phyloP scores from a whole-genome alignment of 1,140 invertebrate species.

The Laupala kohalensis region DNA sequence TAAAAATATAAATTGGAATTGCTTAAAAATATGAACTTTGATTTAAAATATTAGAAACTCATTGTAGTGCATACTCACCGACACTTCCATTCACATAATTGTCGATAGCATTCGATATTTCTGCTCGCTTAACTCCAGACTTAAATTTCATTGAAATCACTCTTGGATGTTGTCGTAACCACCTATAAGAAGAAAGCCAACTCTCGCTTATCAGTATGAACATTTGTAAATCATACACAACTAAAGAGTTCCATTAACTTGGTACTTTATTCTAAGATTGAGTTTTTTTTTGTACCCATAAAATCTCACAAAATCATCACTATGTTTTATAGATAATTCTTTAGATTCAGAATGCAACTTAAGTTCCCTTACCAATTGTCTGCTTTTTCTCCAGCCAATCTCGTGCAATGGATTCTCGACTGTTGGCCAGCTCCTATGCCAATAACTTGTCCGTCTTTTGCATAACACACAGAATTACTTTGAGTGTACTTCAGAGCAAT shows the following conservation, averaged over 20 bases:
- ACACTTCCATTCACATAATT: constrained; percentile 85
- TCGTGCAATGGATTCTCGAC: constrained; percentile 92
- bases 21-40: no score
- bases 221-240: not conserved
- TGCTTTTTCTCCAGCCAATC: constrained; percentile 94
- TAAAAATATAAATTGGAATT: no score
- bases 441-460: constrained; percentile 81
- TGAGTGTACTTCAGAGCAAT: constrained; percentile 97
- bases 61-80: no score
- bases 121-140: constrained; percentile 75
- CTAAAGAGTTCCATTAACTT: not conserved
- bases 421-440: constrained; percentile 97
- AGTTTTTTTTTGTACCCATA: not conserved
- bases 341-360: not conserved
- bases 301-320: no score
- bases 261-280: not conserved
- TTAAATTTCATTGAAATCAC: constrained; percentile 80
- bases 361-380: constrained; percentile 67
- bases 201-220: no score
- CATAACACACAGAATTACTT: constrained; percentile 92
- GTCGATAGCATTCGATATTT: constrained; percentile 92
- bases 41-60: no score
- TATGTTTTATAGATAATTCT: no score
- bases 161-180: constrained; percentile 85
- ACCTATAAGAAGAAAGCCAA: no score